Base-by-base conservation (phyloP, 2,113 vertebrate species). In the Pyrgilauda ruficollis region DNA sequence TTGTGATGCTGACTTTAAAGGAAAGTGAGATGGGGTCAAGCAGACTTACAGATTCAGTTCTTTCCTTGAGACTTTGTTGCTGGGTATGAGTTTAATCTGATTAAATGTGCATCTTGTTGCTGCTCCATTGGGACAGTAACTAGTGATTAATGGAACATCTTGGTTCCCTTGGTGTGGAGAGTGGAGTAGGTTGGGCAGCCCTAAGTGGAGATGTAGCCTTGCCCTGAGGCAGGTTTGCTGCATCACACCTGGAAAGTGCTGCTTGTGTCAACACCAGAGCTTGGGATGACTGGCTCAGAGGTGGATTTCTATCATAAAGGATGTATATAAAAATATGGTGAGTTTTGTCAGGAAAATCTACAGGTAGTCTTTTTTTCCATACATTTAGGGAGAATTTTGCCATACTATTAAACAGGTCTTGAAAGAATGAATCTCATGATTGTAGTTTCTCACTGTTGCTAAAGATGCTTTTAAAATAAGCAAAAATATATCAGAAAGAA, bases 251-350 rank as follows among this genome's bases (percentile, higher is more conserved):
- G 53, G 44, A 11, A 61, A 80, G 15, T 33, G 70, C 61, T 66
- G 24, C 21, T 55, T 41, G 1, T 50, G 28, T 53, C 64, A 23
- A 39, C 21, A 23, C 9, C 0, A 0, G 24, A 31, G n/a, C 20
- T 23, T 52, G 44, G 49, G 17, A 18, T 37, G n/a, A 21, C 27
- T 23, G 21, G 5, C 41, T 79, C 20, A 22, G 58, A 73, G 52
- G 12, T 2, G 2, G 50, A n/a, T 77, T 83, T 75, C 79, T 76
- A 0, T 76, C 14, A 16, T 44, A 22, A 83, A 79, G n/a, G n/a
- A 50, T 47, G 6, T 44, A 5, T 31, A 4, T 18, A 8, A 20
- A 52, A 14, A 7, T 62, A 16, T 23, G 26, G 15, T 77, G 63
- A 75, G 41, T 87, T 87, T 66, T 22, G 4, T 26, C 9, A 5